Evolutionary conservation across 2,797 vertebrate genomes (phyloP).

Genomic region (Ptychobarbus kaznakovi): DNA sequence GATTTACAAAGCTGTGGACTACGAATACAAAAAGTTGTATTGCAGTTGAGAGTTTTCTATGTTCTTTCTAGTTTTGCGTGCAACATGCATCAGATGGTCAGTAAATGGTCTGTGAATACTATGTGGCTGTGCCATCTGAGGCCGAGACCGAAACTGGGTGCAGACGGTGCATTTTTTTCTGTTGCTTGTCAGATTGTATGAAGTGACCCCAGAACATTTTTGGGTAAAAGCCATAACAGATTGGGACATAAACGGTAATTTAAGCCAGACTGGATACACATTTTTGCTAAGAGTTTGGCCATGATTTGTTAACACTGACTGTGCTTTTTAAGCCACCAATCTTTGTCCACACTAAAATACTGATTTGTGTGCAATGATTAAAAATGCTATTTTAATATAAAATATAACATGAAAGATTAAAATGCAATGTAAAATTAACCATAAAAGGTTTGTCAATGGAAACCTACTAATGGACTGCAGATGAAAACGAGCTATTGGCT

Average conservation of each 20-base stretch:
- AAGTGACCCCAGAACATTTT: constrained; percentile 4
- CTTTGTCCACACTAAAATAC: neutral
- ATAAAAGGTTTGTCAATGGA: neutral
- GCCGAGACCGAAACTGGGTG: neutral
- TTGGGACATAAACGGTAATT: constrained; percentile 6
- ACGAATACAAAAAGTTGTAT: neutral
- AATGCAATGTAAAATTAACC: neutral
- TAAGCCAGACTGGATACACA: neutral
- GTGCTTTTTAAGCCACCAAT: neutral
- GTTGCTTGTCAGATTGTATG: constrained; percentile 5
- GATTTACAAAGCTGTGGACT: neutral
- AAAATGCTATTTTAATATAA: neutral
- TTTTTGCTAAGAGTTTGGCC: neutral
- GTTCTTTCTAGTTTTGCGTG: neutral
- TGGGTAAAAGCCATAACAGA: neutral
- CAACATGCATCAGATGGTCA: neutral
- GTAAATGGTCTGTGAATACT: neutral
- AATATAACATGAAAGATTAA: neutral
- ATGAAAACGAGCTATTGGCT: neutral
- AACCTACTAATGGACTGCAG: neutral
- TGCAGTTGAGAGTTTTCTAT: neutral
- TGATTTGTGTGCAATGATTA: neutral
- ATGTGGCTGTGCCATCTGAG: neutral
- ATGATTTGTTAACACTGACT: neutral
- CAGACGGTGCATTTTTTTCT: neutral